Percentiles rank a stretch among this genome's conserved stretches.
Conservation (phyloP, 2,797 vertebrate genomes). For the Spondyliosoma cantharus region DNA sequence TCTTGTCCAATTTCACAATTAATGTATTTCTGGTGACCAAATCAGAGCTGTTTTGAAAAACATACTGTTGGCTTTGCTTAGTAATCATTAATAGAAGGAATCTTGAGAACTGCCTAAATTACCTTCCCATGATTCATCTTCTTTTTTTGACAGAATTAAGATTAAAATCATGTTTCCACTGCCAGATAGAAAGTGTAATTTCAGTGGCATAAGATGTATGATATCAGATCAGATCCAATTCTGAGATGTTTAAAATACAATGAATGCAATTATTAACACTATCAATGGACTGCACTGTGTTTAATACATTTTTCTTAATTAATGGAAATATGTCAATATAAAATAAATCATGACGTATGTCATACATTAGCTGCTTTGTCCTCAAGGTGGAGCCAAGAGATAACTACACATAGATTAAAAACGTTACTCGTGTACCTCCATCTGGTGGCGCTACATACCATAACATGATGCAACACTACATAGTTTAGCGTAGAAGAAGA, state of each 20-base stretch:
- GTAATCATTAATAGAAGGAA: neutral
- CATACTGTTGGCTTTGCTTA: neutral
- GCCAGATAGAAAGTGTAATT: neutral
- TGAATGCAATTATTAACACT: neutral
- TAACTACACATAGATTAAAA: neutral
- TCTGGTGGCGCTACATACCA: conserved; percentile 23
- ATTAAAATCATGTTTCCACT: neutral
- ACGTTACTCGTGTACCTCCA: neutral
- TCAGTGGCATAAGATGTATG: neutral
- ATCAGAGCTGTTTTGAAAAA: too few relatives aligned
- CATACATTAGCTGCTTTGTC: neutral
- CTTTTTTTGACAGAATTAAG: neutral
- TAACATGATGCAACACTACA: neutral
- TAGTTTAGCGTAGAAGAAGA: conserved; percentile 53
- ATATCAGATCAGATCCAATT: neutral
- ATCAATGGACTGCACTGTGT: neutral
- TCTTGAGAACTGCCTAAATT: neutral
- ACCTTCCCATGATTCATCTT: neutral
- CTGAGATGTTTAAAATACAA: neutral
- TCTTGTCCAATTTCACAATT: neutral
- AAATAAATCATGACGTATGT: neutral
- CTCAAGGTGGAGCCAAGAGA: conserved; percentile 34
- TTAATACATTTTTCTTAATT: neutral
- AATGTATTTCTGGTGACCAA: too few relatives aligned
- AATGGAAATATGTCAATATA: neutral